phyloP scores from a whole-genome alignment of 2,797 vertebrate species.

The Sphaeramia orbicularis region DNA sequence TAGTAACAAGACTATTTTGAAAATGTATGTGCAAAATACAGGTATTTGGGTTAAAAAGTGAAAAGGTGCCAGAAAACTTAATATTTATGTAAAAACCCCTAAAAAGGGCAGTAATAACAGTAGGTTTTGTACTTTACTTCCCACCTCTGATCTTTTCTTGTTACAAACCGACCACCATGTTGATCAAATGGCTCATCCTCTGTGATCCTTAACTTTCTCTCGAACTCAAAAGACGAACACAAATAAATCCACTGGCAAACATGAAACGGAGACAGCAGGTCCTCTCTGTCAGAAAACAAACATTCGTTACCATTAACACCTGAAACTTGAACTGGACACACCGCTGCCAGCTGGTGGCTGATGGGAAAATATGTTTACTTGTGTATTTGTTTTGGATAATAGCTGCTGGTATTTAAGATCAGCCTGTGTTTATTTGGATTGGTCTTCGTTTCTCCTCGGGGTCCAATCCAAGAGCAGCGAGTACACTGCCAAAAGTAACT shows the following conservation, averaged over 20 bases:
- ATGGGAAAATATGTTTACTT: slow-evolving; percentile 53
- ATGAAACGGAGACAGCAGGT: slow-evolving; percentile 28
- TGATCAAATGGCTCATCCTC: background rate
- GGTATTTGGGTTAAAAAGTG: too few species aligned
- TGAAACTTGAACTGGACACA: slow-evolving; percentile 8
- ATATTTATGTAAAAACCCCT: too few species aligned
- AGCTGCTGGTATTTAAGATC: slow-evolving; percentile 20
- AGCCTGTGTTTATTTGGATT: slow-evolving; percentile 43
- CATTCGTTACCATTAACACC: slow-evolving; percentile 46
- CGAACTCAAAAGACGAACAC: slow-evolving; percentile 22
- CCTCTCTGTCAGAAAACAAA: slow-evolving; percentile 46
- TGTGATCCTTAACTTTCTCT: background rate
- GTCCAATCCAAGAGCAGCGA: slow-evolving; percentile 52
- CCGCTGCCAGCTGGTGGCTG: slow-evolving; percentile 26
- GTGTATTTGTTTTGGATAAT: slow-evolving; percentile 47
- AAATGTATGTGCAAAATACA: too few species aligned
- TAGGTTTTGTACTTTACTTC: too few species aligned
- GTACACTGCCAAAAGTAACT: slow-evolving; percentile 35
- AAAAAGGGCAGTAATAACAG: too few species aligned
- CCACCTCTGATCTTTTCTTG: background rate
- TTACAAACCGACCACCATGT: background rate
- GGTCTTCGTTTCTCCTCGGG: slow-evolving; percentile 15
- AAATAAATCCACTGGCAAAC: slow-evolving; percentile 42
- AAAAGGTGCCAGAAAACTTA: too few species aligned
- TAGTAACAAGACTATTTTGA: too few species aligned